These are phyloP conservation scores for Gambusia affinis DNA, from an alignment of 2,113 vertebrate genomes.

Conservation along the genomic window DNA sequence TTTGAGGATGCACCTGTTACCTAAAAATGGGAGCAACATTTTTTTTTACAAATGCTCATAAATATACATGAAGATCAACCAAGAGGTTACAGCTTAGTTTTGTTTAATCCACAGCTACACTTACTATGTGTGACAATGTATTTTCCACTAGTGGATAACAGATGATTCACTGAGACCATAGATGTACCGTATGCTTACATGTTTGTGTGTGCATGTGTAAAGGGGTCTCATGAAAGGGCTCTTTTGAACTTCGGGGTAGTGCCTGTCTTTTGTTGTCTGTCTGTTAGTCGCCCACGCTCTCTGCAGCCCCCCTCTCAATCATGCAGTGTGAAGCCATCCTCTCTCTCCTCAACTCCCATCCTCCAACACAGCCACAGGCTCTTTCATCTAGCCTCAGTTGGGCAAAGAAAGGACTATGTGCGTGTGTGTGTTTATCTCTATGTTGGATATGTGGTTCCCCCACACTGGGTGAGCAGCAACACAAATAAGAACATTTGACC, in stretches of 20 bases:
- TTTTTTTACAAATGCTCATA: not conserved
- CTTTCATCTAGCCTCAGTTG: slow-evolving; percentile 47
- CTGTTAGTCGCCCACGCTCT: slow-evolving; percentile 38
- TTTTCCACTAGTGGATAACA: not conserved
- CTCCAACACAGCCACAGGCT: slow-evolving; percentile 51
- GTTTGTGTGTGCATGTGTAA: slow-evolving; percentile 28
- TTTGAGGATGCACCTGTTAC: not conserved
- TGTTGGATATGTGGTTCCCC: not conserved
- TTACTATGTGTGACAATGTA: slow-evolving; percentile 1
- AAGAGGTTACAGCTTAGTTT: not conserved
- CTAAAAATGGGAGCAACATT: not conserved
- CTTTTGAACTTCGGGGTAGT: slow-evolving; percentile 64
- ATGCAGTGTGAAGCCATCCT: slow-evolving; percentile 37
- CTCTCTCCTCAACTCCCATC: slow-evolving; percentile 34
- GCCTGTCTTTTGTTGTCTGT: slow-evolving; percentile 61
- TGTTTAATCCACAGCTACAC: slow-evolving; percentile 2
- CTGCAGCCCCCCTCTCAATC: slow-evolving; percentile 20
- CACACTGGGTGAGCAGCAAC: slow-evolving; percentile 4
- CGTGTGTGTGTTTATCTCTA: not conserved
- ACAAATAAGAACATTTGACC: slow-evolving; percentile 48
- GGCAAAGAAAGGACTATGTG: slow-evolving; percentile 3
- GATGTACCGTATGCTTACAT: slow-evolving; percentile 9
- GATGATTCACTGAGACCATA: not conserved
- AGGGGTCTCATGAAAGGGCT: slow-evolving; percentile 58
- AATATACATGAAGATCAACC: not conserved